Base-by-base conservation (phyloP, 2,888 invertebrate genomes). In the Ceramica pisi region DNA sequence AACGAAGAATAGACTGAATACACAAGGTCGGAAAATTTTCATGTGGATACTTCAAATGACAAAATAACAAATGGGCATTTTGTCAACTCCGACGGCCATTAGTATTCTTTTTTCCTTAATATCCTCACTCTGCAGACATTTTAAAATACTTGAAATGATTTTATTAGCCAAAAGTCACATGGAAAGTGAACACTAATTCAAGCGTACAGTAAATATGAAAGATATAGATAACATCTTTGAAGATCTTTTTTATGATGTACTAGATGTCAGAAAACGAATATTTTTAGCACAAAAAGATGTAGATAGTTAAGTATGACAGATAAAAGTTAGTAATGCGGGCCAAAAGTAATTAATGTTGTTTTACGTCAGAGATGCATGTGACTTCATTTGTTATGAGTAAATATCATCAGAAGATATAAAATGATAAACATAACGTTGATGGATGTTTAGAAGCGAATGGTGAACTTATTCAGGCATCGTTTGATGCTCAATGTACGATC, bases 341-440 rank as follows among this genome's bases (percentile, higher is more conserved):
- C 76, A 80, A 68, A 80, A 70, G 63, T 35, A 75, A 81, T 80
- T 64, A 66, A 68, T 71, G 44, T 62, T 71, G 23, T 60, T 67
- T 71, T 71, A 80, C 83, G 84, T 83, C 85, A 79, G 64, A 75
- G 65, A 59, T 75, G 64, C 80, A 80, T 77, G 75, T 79, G 82
- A 82, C 76, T 78, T 67, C 44, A 61, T 73, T 78, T 78, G 70
- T 76, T 71, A 53, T 78, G 31, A 46, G 62, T 67, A 80, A 70
- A 80, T 70, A 70, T 61, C 67, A 64, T 70, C 41, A 60, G 31
- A n/a, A 51, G 51, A 64, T 69, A 50, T 69, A 35, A 21, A 67
- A 69, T 46, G 59, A 56, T 62, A 80, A 67, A 73, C 67, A 76
- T 65, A 69, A 57, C 53, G 69, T 61, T 64, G 46, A 57, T 68